Evolutionary conservation across 2,113 vertebrate genomes (phyloP).

Genomic region (Naja naja): DNA sequence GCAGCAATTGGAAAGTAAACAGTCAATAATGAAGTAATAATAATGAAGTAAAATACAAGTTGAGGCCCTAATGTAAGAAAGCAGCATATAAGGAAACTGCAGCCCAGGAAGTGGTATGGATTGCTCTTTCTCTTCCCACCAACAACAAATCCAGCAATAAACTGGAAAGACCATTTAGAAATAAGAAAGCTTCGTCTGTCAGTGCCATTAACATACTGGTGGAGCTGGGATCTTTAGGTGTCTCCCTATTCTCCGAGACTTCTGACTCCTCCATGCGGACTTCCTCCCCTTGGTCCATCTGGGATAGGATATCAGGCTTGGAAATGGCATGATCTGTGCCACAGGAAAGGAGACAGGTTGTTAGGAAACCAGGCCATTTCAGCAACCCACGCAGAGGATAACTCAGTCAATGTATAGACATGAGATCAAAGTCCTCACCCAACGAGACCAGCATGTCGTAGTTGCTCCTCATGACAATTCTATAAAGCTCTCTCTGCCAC

Average conservation of each 20-base stretch:
- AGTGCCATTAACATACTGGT: not conserved
- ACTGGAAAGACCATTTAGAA: not conserved
- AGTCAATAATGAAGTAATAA: not conserved
- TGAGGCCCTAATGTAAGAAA: not conserved
- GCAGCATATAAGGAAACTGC: not conserved
- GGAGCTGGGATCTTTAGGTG: not conserved
- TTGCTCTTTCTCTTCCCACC: not conserved
- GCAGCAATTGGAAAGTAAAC: not conserved
- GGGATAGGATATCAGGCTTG: not conserved
- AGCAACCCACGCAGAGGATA: too few relatives aligned
- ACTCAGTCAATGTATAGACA: not conserved
- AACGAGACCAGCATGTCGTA: constrained; percentile 65
- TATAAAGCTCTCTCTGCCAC: constrained; percentile 66
- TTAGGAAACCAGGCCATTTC: not conserved
- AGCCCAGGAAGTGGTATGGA: not conserved
- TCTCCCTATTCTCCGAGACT: not conserved
- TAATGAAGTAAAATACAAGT: not conserved
- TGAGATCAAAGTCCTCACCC: constrained; percentile 47
- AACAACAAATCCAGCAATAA: not conserved
- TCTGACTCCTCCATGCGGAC: not conserved
- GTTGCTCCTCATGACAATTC: constrained; percentile 63
- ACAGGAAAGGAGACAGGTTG: not conserved
- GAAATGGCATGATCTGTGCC: constrained; percentile 7
- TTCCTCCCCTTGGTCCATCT: not conserved
- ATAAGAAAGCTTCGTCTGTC: not conserved